Evolutionary conservation across 2,113 vertebrate species (phyloP), one percentile per base, ranked within the genome.

Genomic region (Elanoides forficatus): DNA sequence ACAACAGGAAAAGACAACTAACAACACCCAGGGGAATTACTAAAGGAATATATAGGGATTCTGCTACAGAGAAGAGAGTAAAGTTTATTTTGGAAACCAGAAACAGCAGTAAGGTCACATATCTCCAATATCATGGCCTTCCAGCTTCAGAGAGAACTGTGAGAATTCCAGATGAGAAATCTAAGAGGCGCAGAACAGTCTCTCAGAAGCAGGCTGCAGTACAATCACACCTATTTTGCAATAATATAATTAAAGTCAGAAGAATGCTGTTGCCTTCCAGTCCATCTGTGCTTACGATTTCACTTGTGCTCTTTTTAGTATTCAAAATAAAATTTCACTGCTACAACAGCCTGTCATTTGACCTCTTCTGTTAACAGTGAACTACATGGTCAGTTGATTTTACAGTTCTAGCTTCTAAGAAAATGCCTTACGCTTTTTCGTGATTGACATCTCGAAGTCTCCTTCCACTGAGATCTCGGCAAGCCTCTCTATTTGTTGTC

Each of bases 401-500:
- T 36, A 14, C 10, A 30, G 53, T 32, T 53, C 29, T 26, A 74
- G 67, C 36, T 76, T 20, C 13, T 60, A 83, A 87, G 25, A 72
- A 86, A 81, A 62, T 8, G 32, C 68, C 98, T 99, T 96, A 99
- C 99, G 99, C 99, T 97, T 99, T 99, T 95, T 99, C 99, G 1
- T 99, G 99, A 90, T 99, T 99, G 93, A 99, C 99, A 59, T 99
- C 99, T 56, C 99, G 94, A 14, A 99, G 98, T 17, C 99, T 98
- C 26, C 99, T 98, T 3, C 99, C 99, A 19, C 99, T 99, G 93
- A 99, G 98, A 40, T 99, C 99, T 73, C 99, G 97, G 88, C 99
- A 99, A 7, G 99, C 99, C 95, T 99, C 99, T 14, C 99, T 98
- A 65, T 99, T 99, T 1, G 99, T 99, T 6, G 99, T 99, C 98